Conservation (phyloP, 1,140 invertebrate species). For the Ctenoplectra terminalis region DNA sequence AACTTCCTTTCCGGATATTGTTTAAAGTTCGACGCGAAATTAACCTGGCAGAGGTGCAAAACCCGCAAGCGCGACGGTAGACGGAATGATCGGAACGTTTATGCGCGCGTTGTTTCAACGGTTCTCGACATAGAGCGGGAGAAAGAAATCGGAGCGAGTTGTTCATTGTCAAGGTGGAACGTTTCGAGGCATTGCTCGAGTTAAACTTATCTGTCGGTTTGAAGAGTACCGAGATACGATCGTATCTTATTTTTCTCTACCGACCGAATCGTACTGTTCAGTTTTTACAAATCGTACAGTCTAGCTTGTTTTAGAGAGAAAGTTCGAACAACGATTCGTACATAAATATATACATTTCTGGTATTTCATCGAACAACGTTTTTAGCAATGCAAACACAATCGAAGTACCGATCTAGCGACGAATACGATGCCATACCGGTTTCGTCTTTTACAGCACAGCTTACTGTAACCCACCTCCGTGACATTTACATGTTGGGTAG, state of each 20-base stretch:
- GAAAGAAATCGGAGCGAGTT: neutral
- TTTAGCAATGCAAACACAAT: neutral
- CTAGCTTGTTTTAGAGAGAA: neutral
- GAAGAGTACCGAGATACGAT: neutral
- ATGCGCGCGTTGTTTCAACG: neutral
- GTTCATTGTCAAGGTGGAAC: conserved; percentile 52
- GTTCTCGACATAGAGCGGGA: neutral
- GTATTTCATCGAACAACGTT: neutral
- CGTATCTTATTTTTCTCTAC: too few relatives aligned
- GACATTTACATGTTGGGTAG: conserved; percentile 66
- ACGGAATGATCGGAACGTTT: neutral
- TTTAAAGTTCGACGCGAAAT: neutral
- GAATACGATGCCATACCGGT: conserved; percentile 26
- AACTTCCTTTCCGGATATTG: neutral
- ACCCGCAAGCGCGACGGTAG: too few relatives aligned
- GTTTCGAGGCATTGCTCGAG: conserved; percentile 8
- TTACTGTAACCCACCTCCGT: conserved; percentile 45
- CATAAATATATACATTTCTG: too few relatives aligned
- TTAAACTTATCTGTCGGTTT: conserved; percentile 28
- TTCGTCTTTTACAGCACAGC: conserved; percentile 38
- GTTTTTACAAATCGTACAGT: neutral
- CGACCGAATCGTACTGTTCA: neutral
- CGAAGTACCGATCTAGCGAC: neutral
- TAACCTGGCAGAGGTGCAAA: neutral
- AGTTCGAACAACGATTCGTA: neutral